Conservation (phyloP, 2,888 invertebrate genomes). For the Tetramorium bicarinatum region DNA sequence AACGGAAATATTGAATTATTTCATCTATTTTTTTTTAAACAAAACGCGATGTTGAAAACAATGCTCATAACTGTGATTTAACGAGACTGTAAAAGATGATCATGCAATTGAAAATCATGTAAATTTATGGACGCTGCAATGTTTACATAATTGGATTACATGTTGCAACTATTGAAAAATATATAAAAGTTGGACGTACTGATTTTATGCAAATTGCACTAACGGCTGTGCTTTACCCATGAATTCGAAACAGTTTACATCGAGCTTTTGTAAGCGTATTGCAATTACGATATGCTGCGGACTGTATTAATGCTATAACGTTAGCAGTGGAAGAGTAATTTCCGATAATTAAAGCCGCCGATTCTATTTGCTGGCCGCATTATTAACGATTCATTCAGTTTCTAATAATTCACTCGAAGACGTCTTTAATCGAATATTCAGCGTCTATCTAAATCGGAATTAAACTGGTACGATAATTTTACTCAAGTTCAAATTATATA, state of each 20-base stretch:
- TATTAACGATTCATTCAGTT: slow-evolving; percentile 44
- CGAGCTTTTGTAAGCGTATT: slow-evolving; percentile 21
- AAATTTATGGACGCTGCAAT: slow-evolving; percentile 3
- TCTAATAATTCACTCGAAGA: slow-evolving; percentile 31
- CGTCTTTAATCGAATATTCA: slow-evolving; percentile 26
- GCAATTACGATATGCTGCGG: slow-evolving; percentile 33
- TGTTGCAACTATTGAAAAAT: slow-evolving; percentile 27
- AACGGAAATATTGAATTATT: not conserved
- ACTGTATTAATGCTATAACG: slow-evolving; percentile 42
- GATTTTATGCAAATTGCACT: slow-evolving; percentile 23
- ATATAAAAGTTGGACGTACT: slow-evolving; percentile 11
- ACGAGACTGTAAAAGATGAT: slow-evolving; percentile 11
- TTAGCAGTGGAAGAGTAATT: slow-evolving; percentile 34
- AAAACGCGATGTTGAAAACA: not conserved
- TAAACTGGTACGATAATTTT: slow-evolving; percentile 4
- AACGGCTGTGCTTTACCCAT: not conserved
- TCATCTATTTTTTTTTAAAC: slow-evolving; percentile 6
- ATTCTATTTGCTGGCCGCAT: slow-evolving; percentile 39
- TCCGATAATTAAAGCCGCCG: slow-evolving; percentile 44
- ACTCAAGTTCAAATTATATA: not conserved
- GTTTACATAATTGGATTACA: slow-evolving; percentile 5
- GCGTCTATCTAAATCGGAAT: slow-evolving; percentile 15
- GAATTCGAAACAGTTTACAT: slow-evolving; percentile 8
- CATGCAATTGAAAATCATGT: slow-evolving; percentile 27
- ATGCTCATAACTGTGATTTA: slow-evolving; percentile 1